Evolutionary conservation across 2,113 vertebrate species (phyloP), one percentile per base, ranked within the genome.

Genomic region (Planiliza haematocheilus): DNA sequence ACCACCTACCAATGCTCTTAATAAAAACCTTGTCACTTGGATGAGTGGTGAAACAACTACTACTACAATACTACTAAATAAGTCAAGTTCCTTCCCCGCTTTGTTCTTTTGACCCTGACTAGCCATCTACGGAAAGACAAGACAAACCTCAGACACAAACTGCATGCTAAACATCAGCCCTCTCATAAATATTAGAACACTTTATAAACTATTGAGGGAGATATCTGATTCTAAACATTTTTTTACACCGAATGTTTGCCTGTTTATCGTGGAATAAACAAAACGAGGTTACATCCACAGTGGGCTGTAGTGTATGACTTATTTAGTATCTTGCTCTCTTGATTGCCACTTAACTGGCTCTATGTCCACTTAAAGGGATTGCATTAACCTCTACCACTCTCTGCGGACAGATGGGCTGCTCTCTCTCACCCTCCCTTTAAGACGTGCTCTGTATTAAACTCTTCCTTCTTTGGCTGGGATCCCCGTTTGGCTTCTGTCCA

Each of bases 351-450:
- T 74, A 74, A 87, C 81, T 30, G 24, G 69, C 82, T 79, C 76
- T 53, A 43, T 85, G 86, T 86, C 84, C 82, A 86, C 70, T 91
- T 89, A 89, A 87, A 90, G 50, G 50, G 82, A 86, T 86, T 89
- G 76, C 73, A 84, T 88, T 88, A 89, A 87, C 88, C 89, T 89
- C 83, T 88, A 83, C 49, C 72, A n/a, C 72, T 86, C 84, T 86
- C 81, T 37, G 46, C 77, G 70, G 71, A 73, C 65, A 84, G 74
- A 85, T 64, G 70, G 78, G 73, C 65, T 43, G 73, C 58, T 69
- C 63, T 10, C 63, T 10, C 67, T 81, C 58, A 79, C 75, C 59
- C 69, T 76, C 73, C 73, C 81, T 83, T 86, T 83, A 85, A 86
- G 81, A 81, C 10, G 8, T 70, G 75, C 43, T 71, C 73, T 65